Percentiles rank a stretch among this genome's conserved stretches.
Conservation (phyloP, 2,113 vertebrate genomes). For the Podarcis muralis region DNA sequence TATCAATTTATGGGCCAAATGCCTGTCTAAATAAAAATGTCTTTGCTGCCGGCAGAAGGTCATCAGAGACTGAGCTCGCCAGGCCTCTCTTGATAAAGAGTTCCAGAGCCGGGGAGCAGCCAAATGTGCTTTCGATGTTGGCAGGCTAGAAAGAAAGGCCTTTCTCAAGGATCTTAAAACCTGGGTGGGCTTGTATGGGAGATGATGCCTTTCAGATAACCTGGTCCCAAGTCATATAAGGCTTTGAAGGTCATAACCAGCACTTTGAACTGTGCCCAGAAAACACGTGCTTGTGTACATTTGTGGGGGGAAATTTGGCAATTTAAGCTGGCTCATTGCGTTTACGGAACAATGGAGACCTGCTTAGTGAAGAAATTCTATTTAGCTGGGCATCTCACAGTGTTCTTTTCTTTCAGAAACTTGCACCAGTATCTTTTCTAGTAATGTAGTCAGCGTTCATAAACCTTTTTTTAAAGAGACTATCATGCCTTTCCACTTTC, state of each 20-base stretch:
- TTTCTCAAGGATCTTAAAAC: no score
- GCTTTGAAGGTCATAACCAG: background rate
- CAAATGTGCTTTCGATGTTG: no score
- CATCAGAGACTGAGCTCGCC: background rate
- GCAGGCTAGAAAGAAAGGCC: no score
- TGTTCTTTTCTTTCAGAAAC: background rate
- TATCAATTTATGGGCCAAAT: background rate
- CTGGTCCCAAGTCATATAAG: no score
- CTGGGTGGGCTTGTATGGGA: no score
- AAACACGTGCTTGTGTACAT: background rate
- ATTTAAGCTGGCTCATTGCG: background rate
- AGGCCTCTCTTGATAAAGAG: background rate
- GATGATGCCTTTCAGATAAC: no score
- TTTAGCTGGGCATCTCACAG: background rate
- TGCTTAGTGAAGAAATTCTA: background rate
- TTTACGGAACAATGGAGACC: background rate
- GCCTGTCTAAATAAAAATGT: background rate
- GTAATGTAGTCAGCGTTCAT: background rate
- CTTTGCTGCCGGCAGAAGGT: background rate
- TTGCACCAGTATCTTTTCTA: background rate
- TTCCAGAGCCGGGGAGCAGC: no score
- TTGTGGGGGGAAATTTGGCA: background rate
- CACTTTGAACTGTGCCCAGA: background rate
- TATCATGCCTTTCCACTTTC: background rate
- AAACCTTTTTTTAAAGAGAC: background rate